Evolutionary conservation across 2,888 invertebrate species (phyloP), one percentile per base, ranked within the genome.

Genomic region (Pyralis farinalis): DNA sequence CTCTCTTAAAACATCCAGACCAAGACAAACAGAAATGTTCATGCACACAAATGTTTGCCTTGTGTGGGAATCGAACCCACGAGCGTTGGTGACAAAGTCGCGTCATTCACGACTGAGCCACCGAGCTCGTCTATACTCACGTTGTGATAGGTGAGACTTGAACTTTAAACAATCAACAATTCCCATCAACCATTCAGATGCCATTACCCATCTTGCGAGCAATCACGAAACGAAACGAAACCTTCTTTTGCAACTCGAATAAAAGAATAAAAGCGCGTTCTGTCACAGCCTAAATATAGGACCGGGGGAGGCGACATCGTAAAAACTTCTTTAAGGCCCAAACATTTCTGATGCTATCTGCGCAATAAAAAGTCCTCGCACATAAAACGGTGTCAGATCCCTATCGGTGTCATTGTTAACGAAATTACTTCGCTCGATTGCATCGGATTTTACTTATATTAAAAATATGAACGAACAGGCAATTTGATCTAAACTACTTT

Each of bases 311-410:
- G 45, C 49, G 49, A 43, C 48, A 40, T 58, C 62, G 56, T 71
- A 69, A 70, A 68, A 60, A 63, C 44, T 55, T 55, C 32, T 49
- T 47, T 58, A 59, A 55, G 63, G 50, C 49, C 46, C 44, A 41
- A 55, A 55, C 55, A 60, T 63, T 63, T 22, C 48, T 52, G 57
- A 63, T 63, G 54, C 60, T 62, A 66, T 66, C 60, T 51, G 39
- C 49, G 37, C 58, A 55, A 61, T 63, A 66, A 65, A 63, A 64
- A 60, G 47, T 47, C 44, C 49, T 51, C 43, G 49, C 49, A 54
- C 53, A 49, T 58, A 61, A 59, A 64, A 53, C 37, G 42, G 46
- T 42, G 21, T 38, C 36, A 63, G 65, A 67, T 68, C 43, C 40
- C 43, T 55, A 63, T 63, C 63, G 47, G 51, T 28, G 51, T 55